phyloP scores from a whole-genome alignment of 1,140 invertebrate species.

The Hesperophylax magnus region DNA sequence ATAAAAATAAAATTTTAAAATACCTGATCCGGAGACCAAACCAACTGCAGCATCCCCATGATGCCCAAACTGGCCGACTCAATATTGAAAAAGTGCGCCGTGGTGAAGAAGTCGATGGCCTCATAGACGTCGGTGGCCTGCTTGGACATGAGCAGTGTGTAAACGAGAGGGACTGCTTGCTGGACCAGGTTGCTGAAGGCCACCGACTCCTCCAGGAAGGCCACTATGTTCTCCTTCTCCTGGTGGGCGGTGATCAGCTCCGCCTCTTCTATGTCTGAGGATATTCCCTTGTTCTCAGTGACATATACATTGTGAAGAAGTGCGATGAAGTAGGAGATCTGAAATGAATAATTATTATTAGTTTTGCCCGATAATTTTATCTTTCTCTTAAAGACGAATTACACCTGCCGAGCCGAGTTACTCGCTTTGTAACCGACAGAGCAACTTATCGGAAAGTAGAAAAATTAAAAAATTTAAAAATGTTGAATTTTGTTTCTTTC shows the following conservation, averaged over 20 bases:
- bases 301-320: slow-evolving; percentile 65
- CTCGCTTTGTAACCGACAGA: too few relatives aligned
- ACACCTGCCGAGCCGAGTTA: too few relatives aligned
- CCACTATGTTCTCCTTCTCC: slow-evolving; percentile 70
- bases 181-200: slow-evolving; percentile 80
- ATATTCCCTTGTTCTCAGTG: slow-evolving; percentile 61
- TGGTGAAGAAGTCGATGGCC: slow-evolving; percentile 88
- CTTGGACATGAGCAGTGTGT: slow-evolving; percentile 81
- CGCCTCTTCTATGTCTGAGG: slow-evolving; percentile 57
- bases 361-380: too few relatives aligned
- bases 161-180: slow-evolving; percentile 78
- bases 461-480: too few relatives aligned
- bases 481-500: too few relatives aligned
- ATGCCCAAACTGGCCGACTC: slow-evolving; percentile 80
- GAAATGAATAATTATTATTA: too few relatives aligned
- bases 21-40: slow-evolving; percentile 79
- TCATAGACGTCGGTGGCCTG: slow-evolving; percentile 85
- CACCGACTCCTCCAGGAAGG: slow-evolving; percentile 75
- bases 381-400: too few relatives aligned
- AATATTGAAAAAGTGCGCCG: slow-evolving; percentile 84
- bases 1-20: neutral
- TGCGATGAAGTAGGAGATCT: slow-evolving; percentile 67
- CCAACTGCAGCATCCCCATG: slow-evolving; percentile 81
- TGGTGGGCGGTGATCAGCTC: slow-evolving; percentile 48
- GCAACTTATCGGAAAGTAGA: too few relatives aligned